Percentiles rank a stretch among this genome's conserved stretches.
Conservation (phyloP, 1,140 invertebrate species). For the Pogonus chalceus region DNA sequence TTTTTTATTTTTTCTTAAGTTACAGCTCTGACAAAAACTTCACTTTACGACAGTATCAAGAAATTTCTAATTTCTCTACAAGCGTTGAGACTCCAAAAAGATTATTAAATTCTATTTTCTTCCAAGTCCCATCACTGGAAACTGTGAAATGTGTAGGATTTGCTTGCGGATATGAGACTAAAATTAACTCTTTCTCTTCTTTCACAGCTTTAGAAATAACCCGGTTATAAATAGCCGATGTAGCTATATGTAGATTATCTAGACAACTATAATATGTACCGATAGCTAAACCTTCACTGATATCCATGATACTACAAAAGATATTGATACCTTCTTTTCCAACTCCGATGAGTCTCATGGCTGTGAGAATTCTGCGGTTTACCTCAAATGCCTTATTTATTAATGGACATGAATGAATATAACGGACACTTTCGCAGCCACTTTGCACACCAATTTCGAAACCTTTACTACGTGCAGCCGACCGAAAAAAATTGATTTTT, state of each 20-base stretch:
- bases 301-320: neutral
- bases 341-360: neutral
- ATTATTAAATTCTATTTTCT: too few species aligned
- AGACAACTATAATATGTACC: neutral
- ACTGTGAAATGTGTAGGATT: too few species aligned
- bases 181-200: constrained; percentile 15
- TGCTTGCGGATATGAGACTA: constrained; percentile 3
- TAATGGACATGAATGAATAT: constrained; percentile 10
- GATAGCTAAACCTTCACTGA: neutral
- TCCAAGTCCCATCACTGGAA: too few species aligned
- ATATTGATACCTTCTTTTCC: neutral
- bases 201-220: constrained; percentile 12
- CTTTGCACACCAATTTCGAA: too few species aligned
- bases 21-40: constrained; percentile 15
- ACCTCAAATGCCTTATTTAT: neutral
- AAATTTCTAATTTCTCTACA: constrained; percentile 12
- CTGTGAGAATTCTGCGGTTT: neutral
- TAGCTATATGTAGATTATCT: neutral
- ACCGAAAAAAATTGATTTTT: too few species aligned
- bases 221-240: constrained; percentile 10
- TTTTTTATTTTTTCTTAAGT: constrained; percentile 17
- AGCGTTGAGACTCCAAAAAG: constrained; percentile 13
- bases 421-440: constrained; percentile 4
- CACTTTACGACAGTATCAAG: constrained; percentile 15
- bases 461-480: too few species aligned